Base-by-base conservation (phyloP, 1,140 invertebrate species). In the Globodera rostochiensis region DNA sequence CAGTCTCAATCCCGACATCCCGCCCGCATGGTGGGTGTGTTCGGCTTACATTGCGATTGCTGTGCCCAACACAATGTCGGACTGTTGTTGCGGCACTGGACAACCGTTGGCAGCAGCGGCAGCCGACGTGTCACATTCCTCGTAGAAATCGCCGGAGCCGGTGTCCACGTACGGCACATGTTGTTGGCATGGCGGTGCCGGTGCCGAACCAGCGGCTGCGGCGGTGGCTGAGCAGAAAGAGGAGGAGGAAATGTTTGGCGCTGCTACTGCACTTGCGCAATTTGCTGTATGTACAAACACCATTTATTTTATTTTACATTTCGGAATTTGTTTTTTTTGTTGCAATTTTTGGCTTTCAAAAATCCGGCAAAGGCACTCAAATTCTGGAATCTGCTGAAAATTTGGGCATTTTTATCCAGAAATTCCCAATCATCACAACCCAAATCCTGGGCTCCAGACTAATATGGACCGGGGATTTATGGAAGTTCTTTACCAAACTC, bases 41-140 rank as follows among this genome's bases (percentile, higher is more conserved):
- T 15, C 46, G 36, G 25, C 53, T 81, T 57, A 71, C 53, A 60
- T 47, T 36, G 74, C 57, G 13, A 50, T 53, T 4, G 74, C 70
- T 45, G 69, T 77, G 4, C 57, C 74, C 74, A 75, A 69, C 73
- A 73, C 47, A 3, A 79, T 1, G 50, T 73, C 67, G 25, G 9
- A 93, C 93, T 74, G 93, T 92, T 45, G 94, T 45, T 49, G 46
- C 15, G 11, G 57, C 57, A 15, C 13, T 19, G 13, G 57, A 64
- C 15, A 6, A 46, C 45, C 13, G 25, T 47, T 47, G 64, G 49
- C 46, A 45, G 19, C 64, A 70, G 49, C 19, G 50, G 11, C 69
- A 4, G 79, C 46, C 36, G 95, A 94, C 85, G 94, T 95, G 74
- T 94, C 95, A 88, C 95, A 95, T 94, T 95, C 88, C 94, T 89